Conservation (phyloP, 2,113 vertebrate genomes). For the Hemibagrus wyckioides region DNA sequence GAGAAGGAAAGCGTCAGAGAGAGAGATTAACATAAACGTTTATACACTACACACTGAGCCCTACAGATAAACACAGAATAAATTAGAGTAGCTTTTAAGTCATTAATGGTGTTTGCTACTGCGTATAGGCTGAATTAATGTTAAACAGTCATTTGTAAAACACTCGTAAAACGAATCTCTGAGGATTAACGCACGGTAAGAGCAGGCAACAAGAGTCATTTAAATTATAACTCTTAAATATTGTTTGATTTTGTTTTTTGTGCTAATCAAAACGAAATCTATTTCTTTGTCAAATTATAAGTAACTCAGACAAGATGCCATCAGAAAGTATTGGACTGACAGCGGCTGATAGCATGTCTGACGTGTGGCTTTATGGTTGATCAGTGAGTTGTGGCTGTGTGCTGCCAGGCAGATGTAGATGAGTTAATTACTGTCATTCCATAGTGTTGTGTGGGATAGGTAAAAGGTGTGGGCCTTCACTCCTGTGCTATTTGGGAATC, state of each 20-base stretch:
- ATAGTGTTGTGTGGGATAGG: conserved; percentile 7
- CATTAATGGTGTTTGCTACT: conserved; percentile 24
- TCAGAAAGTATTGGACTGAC: not conserved
- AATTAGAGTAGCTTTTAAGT: conserved; percentile 33
- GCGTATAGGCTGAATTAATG: conserved; percentile 5
- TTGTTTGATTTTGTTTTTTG: not conserved
- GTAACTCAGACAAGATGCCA: not conserved
- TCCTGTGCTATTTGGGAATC: conserved; percentile 9
- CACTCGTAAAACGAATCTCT: not conserved
- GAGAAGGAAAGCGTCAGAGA: conserved; percentile 9
- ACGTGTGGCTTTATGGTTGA: not conserved
- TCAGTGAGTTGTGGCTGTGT: conserved; percentile 8
- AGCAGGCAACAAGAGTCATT: not conserved
- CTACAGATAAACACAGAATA: conserved; percentile 28
- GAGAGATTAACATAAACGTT: conserved; percentile 27
- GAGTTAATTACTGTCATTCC: conserved; percentile 28
- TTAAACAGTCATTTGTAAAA: conserved; percentile 28
- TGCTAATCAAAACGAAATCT: not conserved
- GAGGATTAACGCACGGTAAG: not conserved
- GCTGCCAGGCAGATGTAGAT: not conserved
- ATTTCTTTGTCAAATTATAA: not conserved
- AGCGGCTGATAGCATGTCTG: not conserved
- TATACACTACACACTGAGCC: conserved; percentile 30
- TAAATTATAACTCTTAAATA: not conserved
- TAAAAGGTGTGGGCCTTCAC: not conserved